A percentile compares a stretch with the other conserved stretches of the same genome.
Conservation (phyloP, 2,113 vertebrate genomes). For the Nothobranchius kuhntae region DNA sequence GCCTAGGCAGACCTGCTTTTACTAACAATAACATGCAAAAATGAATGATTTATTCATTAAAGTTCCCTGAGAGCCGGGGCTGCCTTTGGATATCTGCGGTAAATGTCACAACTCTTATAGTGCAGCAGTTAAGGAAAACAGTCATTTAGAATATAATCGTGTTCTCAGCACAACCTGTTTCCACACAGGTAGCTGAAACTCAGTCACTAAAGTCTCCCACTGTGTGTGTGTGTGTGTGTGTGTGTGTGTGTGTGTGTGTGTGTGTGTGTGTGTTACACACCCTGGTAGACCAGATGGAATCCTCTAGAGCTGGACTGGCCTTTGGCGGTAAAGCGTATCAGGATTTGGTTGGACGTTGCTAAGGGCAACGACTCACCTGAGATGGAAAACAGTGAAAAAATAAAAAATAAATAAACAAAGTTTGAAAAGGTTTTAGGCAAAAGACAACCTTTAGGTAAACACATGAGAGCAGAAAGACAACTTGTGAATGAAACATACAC, state of each 20-base stretch:
- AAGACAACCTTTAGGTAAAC: background rate
- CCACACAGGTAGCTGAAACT: conserved; percentile 3
- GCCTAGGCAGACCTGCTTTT: background rate
- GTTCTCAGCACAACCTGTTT: conserved; percentile 31
- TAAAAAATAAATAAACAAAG: background rate
- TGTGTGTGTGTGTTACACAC: conserved; percentile 69
- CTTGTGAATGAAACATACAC: too few relatives aligned
- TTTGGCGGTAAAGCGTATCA: conserved; percentile 95
- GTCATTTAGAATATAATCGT: conserved; percentile 20
- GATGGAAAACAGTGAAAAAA: conserved; percentile 15
- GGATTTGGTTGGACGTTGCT: conserved; percentile 95
- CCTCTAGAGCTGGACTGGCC: conserved; percentile 90
- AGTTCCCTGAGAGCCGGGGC: conserved; percentile 8
- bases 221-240: conserved; percentile 10
- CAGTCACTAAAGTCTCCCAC: conserved; percentile 36
- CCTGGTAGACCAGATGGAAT: conserved; percentile 99
- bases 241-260: conserved; percentile 4
- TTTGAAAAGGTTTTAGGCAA: conserved; percentile 13
- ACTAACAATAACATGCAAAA: conserved; percentile 8
- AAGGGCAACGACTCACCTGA: conserved; percentile 93
- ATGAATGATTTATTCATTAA: conserved; percentile 44
- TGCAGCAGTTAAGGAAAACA: conserved; percentile 38
- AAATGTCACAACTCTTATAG: conserved; percentile 38
- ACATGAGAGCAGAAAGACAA: background rate
- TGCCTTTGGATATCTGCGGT: conserved; percentile 38